phyloP scores from a whole-genome alignment of 2,113 vertebrate genomes.

The Rhinoderma darwinii region DNA sequence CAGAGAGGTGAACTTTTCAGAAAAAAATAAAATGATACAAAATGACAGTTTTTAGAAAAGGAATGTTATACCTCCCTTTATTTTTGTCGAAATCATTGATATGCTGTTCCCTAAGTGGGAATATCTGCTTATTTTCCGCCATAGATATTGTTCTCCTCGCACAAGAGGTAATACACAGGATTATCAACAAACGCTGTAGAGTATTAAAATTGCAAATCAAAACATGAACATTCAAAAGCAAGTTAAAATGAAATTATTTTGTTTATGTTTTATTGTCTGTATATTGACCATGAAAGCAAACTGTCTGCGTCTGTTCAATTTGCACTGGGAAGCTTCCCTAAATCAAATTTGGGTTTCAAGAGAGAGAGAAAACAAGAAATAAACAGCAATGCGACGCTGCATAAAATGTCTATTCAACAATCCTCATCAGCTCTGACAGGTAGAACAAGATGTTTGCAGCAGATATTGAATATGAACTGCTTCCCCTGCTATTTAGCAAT shows the following conservation, averaged over 20 bases:
- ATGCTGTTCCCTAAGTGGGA: conserved; percentile 22
- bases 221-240: conserved; percentile 63
- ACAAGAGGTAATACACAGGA: conserved; percentile 34
- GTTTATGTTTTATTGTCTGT: conserved; percentile 67
- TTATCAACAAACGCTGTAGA: conserved; percentile 30
- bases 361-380: conserved; percentile 70
- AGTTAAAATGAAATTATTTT: conserved; percentile 71
- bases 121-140: conserved; percentile 24
- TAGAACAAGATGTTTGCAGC: conserved; percentile 71
- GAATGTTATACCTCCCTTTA: conserved; percentile 13
- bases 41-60: conserved; percentile 52
- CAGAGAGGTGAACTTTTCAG: conserved; percentile 39
- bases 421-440: conserved; percentile 71
- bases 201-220: conserved; percentile 63
- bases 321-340: conserved; percentile 68
- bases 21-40: conserved; percentile 53
- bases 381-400: conserved; percentile 65
- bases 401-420: conserved; percentile 69
- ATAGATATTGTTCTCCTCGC: conserved; percentile 30
- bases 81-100: conserved; percentile 39
- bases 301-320: conserved; percentile 68
- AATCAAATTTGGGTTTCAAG: conserved; percentile 71
- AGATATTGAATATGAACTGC: conserved; percentile 65
- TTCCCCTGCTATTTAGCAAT: conserved; percentile 60
- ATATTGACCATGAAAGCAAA: conserved; percentile 72